Conservation (phyloP, 1,140 invertebrate species). For the Holcopasites calliopsidis region DNA sequence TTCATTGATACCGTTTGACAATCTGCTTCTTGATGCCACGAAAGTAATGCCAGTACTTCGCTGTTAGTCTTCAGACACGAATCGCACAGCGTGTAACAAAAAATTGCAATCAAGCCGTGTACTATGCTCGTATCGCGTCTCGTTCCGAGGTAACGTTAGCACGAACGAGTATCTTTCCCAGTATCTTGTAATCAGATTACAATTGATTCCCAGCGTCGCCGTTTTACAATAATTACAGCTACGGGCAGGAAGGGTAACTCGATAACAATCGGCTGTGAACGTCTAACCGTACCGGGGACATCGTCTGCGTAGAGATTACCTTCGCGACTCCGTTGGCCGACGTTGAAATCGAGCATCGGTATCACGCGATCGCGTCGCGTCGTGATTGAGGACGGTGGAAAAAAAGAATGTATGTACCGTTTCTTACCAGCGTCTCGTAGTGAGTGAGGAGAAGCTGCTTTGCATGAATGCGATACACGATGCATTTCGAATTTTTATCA, state of each 20-base stretch:
- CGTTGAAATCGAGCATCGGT: conserved; percentile 6
- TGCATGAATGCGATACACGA: neutral
- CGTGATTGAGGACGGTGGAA: neutral
- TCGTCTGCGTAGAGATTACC: neutral
- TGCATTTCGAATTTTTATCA: too few relatives aligned
- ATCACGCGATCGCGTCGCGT: conserved; percentile 7
- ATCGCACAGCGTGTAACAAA: neutral
- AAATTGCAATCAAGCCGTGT: neutral
- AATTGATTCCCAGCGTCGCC: neutral
- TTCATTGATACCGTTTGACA: too few relatives aligned
- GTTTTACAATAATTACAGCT: conserved; percentile 2
- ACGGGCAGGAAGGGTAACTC: neutral
- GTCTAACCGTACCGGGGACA: neutral
- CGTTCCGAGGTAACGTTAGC: too few relatives aligned
- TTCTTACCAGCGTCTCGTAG: neutral
- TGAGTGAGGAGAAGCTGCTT: neutral
- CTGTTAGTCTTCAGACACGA: neutral
- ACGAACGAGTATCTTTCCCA: too few relatives aligned
- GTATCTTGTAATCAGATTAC: neutral
- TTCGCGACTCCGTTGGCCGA: neutral
- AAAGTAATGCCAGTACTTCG: too few relatives aligned
- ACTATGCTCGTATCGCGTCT: too few relatives aligned
- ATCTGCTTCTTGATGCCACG: too few relatives aligned
- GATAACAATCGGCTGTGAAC: neutral
- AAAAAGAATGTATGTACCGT: conserved; percentile 30